Base-by-base conservation (phyloP, 2,888 invertebrate species). In the Morpho helenor region DNA sequence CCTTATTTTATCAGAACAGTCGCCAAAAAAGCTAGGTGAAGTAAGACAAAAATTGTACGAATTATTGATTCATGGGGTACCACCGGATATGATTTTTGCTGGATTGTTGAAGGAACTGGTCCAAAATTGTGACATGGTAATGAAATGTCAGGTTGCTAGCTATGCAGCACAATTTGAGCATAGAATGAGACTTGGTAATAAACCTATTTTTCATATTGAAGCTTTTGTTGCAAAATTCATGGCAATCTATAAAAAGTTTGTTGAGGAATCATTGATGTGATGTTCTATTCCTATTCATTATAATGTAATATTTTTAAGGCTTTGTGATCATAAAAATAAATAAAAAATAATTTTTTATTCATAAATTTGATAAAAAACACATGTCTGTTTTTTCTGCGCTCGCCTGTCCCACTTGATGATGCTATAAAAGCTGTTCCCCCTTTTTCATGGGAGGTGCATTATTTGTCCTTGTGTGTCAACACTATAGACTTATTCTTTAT, bases 141-240 rank as follows among this genome's bases (percentile, higher is more conserved):
- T 99, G 74, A 98, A 97, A 85, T 94, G 94, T 7, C 94, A 97
- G 84, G 94, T 99, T 5, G 94, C 97, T 0, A 94, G 94, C 64
- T 91, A 94, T 72, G 99, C 99, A 8, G 97, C 98, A 0, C 92
- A 93, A 61, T 98, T 96, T 84, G 99, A 99, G 79, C 97, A 99
- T 78, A 93, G 97, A 68, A 95, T 99, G 93, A 94, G 96, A 72
- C 93, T 95, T 57, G 99, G 99, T 16, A 96, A 96, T 71, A 99
- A 99, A 84, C 94, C 96, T 23, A 98, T 99, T 71, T 98, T 98
- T 75, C 99, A 99, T 81, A 91, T 99, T 55, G 99, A 99, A 85
- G 98, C 98, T 3, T 99, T 99, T 91, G 95, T 98, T 51, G 98
- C 98, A 0, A 96, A 96, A 71, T 99, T 99, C 80, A 99, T 99